A percentile compares a stretch with the other conserved stretches of the same genome.
Conservation (phyloP, 2,113 vertebrate genomes). For the Protomyctophum bolini region DNA sequence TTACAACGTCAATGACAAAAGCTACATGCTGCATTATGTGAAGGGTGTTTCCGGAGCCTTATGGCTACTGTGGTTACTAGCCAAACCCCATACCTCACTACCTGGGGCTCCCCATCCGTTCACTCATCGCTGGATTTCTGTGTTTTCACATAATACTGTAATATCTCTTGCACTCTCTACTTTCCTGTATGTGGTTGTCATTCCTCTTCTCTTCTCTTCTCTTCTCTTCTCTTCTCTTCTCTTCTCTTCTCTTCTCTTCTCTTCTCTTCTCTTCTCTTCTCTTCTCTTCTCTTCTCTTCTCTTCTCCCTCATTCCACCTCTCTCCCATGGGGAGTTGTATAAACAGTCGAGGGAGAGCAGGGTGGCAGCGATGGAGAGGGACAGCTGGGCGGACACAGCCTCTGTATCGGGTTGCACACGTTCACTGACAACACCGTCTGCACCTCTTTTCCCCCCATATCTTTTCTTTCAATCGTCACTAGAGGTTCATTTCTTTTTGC, state of each 20-base stretch:
- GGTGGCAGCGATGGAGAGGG: slow-evolving; percentile 34
- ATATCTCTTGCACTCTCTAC: no score
- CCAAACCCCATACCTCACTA: slow-evolving; percentile 54
- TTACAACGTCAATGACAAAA: slow-evolving; percentile 7
- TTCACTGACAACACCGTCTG: slow-evolving; percentile 27
- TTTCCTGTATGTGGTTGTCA: no score
- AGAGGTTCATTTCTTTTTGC: background rate
- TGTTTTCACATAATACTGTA: slow-evolving; percentile 23
- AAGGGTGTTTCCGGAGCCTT: slow-evolving; percentile 9
- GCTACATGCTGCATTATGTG: slow-evolving; percentile 28
- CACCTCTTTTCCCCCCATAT: slow-evolving; percentile 6
- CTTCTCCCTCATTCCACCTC: slow-evolving; percentile 17
- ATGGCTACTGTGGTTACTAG: slow-evolving; percentile 31
- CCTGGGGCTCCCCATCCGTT: slow-evolving; percentile 55
- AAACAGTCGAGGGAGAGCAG: slow-evolving; percentile 23
- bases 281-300: background rate
- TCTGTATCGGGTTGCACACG: slow-evolving; percentile 43
- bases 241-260: background rate
- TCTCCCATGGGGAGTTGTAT: background rate
- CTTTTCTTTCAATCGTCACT: slow-evolving; percentile 1
- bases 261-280: background rate
- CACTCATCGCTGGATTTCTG: slow-evolving; percentile 34
- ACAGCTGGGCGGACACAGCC: slow-evolving; percentile 38
- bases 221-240: background rate
- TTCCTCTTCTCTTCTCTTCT: background rate